phyloP scores from a whole-genome alignment of 2,797 vertebrate genomes.

The Sciurus vulgaris region DNA sequence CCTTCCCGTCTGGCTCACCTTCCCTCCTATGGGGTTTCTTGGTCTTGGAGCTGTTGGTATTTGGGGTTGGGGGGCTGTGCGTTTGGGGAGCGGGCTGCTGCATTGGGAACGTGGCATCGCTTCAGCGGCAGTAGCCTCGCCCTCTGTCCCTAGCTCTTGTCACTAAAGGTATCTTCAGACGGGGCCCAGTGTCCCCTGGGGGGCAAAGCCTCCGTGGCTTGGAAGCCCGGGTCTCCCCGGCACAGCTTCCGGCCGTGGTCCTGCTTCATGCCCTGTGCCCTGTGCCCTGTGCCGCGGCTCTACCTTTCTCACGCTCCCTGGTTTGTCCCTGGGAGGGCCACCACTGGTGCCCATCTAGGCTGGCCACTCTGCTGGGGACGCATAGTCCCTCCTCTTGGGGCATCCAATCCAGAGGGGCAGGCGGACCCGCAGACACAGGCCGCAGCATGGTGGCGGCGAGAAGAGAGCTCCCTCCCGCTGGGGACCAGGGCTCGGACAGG shows the following conservation, averaged over 20 bases:
- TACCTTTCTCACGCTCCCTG: background rate
- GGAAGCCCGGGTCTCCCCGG: background rate
- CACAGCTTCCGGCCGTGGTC: background rate
- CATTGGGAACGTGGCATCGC: background rate
- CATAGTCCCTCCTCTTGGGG: background rate
- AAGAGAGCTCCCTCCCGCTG: background rate
- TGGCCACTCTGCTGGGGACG: background rate
- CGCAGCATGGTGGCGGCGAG: fast-evolving
- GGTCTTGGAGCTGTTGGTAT: background rate
- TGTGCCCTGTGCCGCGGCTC: no score
- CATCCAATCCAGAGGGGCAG: background rate
- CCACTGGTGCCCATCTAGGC: background rate
- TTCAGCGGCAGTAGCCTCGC: background rate
- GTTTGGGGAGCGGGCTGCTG: background rate
- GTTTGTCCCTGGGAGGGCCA: fast-evolving
- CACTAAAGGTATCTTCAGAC: background rate
- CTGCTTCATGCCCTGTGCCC: background rate
- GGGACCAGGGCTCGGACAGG: background rate
- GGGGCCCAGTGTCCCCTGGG: background rate
- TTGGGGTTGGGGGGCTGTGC: background rate
- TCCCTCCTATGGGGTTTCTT: background rate
- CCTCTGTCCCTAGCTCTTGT: background rate
- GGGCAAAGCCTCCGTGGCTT: background rate
- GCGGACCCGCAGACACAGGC: background rate
- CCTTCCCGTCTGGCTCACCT: background rate